These are phyloP conservation scores for Rhinopomastus cyanomelas DNA, from an alignment of 2,113 vertebrate species.

Conservation along the genomic window DNA sequence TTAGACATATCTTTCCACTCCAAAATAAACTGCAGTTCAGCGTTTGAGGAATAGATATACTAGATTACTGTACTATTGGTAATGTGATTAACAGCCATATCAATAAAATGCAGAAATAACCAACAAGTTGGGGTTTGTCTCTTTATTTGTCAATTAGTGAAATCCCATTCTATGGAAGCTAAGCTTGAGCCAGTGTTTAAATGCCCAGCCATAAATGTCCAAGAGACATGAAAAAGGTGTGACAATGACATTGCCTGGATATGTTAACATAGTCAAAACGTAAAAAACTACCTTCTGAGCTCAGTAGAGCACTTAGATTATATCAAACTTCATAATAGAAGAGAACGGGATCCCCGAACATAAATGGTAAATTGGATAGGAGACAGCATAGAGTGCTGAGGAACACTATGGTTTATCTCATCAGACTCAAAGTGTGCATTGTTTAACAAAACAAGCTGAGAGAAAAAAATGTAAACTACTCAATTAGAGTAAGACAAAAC, in stretches of 20 bases:
- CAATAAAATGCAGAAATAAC: neutral
- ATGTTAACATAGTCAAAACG: neutral
- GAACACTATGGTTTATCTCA: conserved; percentile 13
- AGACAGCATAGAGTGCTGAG: neutral
- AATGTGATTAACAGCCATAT: neutral
- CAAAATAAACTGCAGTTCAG: neutral
- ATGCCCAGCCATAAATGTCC: neutral
- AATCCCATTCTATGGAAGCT: neutral
- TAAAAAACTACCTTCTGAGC: neutral
- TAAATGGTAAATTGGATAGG: conserved; percentile 21
- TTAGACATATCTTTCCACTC: neutral
- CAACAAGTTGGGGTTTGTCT: neutral
- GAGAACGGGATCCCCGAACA: neutral
- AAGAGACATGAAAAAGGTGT: neutral
- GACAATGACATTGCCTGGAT: neutral
- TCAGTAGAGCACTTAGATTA: conserved; percentile 3
- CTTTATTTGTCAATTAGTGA: neutral
- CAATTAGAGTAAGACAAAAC: neutral
- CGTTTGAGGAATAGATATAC: neutral
- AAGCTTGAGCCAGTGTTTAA: neutral
- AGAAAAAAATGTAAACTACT: conserved; percentile 22
- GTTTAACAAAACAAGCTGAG: conserved; percentile 5
- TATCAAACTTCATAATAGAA: conserved; percentile 36
- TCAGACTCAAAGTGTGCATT: neutral
- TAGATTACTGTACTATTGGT: neutral